Evolutionary conservation across 2,797 vertebrate genomes (phyloP).

Genomic region (Falco berigora): DNA sequence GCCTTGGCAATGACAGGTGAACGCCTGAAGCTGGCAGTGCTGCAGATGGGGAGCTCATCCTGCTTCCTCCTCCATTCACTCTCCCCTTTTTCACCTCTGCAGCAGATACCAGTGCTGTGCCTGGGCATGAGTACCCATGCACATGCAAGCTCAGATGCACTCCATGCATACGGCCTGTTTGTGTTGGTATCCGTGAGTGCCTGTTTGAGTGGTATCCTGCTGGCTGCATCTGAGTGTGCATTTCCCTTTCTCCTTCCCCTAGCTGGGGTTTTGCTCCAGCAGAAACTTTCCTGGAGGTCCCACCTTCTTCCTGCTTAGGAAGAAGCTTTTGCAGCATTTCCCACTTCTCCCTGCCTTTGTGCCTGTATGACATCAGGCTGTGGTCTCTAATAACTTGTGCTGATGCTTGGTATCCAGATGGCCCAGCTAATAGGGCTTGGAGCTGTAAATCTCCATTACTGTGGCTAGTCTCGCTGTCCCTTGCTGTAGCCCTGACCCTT

Average conservation of each 20-base stretch:
- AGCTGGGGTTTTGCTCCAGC: neutral
- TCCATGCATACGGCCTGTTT: accelerated
- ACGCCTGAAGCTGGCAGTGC: neutral
- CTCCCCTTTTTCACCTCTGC: neutral
- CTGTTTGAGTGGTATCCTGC: too few species aligned
- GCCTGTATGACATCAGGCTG: neutral
- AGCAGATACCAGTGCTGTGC: accelerated
- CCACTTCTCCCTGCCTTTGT: neutral
- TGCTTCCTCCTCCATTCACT: neutral
- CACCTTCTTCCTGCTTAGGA: neutral
- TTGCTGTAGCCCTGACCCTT: neutral
- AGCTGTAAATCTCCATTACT: slow-evolving; percentile 47
- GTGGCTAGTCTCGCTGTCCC: neutral
- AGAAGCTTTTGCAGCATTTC: neutral
- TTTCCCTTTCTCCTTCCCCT: neutral
- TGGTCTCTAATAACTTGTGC: neutral
- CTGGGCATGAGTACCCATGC: neutral
- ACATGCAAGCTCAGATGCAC: accelerated
- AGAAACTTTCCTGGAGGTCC: neutral
- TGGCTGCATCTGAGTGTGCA: accelerated
- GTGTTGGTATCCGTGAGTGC: accelerated
- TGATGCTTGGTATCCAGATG: slow-evolving; percentile 49
- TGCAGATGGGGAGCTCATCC: neutral
- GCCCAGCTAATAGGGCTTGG: slow-evolving; percentile 21
- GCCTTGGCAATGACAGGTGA: neutral